These are phyloP conservation scores for Drosophila sucinea DNA, from an alignment of 1,140 invertebrate species.

Conservation along the genomic window DNA sequence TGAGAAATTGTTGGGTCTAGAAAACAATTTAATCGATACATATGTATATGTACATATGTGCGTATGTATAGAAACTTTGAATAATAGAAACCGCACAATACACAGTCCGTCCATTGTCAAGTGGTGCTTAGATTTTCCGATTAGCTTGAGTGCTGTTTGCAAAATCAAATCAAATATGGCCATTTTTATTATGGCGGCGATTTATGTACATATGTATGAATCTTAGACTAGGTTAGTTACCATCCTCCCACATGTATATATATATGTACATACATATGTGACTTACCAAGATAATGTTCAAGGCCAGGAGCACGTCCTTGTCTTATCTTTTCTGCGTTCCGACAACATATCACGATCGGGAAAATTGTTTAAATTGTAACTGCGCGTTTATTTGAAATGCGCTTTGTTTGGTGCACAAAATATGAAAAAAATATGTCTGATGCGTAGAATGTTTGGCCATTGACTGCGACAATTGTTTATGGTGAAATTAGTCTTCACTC, in stretches of 20 bases:
- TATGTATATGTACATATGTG: no score
- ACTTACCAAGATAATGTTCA: constrained; percentile 9
- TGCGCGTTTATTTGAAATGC: constrained; percentile 2
- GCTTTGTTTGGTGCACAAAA: constrained; percentile 8
- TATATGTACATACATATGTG: not conserved
- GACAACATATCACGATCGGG: not conserved
- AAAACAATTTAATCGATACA: constrained; percentile 2
- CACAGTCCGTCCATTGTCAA: not conserved
- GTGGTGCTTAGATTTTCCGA: constrained; percentile 11
- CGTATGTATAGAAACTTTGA: constrained; percentile 2
- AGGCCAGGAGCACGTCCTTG: constrained; percentile 12
- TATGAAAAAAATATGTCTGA: constrained; percentile 5
- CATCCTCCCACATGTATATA: constrained; percentile 1
- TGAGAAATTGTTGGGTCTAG: not conserved
- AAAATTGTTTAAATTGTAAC: not conserved
- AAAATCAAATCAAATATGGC: constrained; percentile 22
- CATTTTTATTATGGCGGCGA: constrained; percentile 7
- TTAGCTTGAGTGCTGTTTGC: constrained; percentile 1
- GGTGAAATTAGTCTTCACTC: not conserved
- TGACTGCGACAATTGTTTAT: not conserved
- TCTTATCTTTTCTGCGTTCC: constrained; percentile 6
- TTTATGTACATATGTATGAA: not conserved
- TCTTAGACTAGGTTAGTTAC: constrained; percentile 24
- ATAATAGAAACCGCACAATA: constrained; percentile 4
- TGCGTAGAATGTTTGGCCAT: constrained; percentile 3